phyloP scores from a whole-genome alignment of 1,140 invertebrate species.

The Drosophila melanica region DNA sequence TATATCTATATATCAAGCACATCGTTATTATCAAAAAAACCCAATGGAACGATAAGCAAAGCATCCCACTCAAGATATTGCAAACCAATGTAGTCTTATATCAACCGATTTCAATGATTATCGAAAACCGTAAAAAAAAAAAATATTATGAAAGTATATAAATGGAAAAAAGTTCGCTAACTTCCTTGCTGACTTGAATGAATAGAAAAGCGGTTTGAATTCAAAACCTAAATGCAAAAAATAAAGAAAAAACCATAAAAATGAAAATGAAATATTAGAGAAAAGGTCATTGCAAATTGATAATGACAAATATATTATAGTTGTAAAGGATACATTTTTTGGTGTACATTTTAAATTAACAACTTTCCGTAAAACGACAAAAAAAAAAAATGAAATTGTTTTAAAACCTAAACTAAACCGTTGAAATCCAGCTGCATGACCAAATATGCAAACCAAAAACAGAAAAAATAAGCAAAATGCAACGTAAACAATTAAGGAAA shows the following conservation, averaged over 20 bases:
- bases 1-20: slow-evolving; percentile 48
- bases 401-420: slow-evolving; percentile 38
- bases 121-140: slow-evolving; percentile 22
- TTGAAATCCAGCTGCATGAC: slow-evolving; percentile 65
- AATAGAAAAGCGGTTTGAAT: not conserved
- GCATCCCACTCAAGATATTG: slow-evolving; percentile 16
- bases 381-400: slow-evolving; percentile 47
- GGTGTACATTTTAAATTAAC: slow-evolving; percentile 71
- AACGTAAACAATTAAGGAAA: slow-evolving; percentile 7
- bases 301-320: slow-evolving; percentile 56
- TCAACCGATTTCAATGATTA: slow-evolving; percentile 23
- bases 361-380: slow-evolving; percentile 41
- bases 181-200: slow-evolving; percentile 10
- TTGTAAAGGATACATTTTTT: slow-evolving; percentile 72
- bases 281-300: slow-evolving; percentile 39
- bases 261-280: slow-evolving; percentile 38
- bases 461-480: slow-evolving; percentile 10
- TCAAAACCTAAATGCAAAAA: slow-evolving; percentile 15
- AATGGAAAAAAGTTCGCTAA: slow-evolving; percentile 38
- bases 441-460: slow-evolving; percentile 32
- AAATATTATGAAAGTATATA: slow-evolving; percentile 53
- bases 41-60: slow-evolving; percentile 20
- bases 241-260: slow-evolving; percentile 31
- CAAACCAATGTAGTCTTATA: slow-evolving; percentile 38
- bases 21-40: slow-evolving; percentile 53